A percentile compares a stretch with the other conserved stretches of the same genome.
Conservation (phyloP, 2,888 invertebrate species). For the Nezara viridula region DNA sequence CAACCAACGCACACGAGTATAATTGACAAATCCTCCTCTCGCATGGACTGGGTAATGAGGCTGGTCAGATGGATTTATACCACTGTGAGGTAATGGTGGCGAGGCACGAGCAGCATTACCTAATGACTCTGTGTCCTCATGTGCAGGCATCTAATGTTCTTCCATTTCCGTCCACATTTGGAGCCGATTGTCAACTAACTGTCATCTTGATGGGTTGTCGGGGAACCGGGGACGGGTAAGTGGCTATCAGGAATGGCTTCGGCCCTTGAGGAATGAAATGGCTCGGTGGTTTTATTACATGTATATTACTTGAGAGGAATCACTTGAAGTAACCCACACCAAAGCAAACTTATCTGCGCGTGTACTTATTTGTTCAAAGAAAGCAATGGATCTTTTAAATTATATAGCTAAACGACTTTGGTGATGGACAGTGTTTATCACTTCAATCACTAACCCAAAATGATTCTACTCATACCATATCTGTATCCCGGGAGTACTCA, state of each 20-base stretch:
- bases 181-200: background rate
- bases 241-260: background rate
- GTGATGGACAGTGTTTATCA: background rate
- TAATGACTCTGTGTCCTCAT: conserved; percentile 20
- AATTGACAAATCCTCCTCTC: conserved; percentile 31
- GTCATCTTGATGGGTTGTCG: conserved; percentile 1
- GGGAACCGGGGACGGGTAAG: background rate
- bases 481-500: too few species aligned
- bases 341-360: background rate
- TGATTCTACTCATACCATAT: too few species aligned
- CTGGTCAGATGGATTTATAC: conserved; percentile 44
- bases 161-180: conserved; percentile 36
- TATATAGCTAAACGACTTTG: too few species aligned
- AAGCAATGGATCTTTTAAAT: background rate
- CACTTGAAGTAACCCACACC: background rate
- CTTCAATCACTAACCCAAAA: too few species aligned
- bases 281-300: background rate
- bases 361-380: background rate
- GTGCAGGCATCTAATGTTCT: conserved; percentile 5
- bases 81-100: background rate
- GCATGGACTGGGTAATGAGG: conserved; percentile 39
- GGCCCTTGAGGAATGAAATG: background rate
- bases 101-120: conserved; percentile 32
- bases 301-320: background rate
- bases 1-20: conserved; percentile 23